Evolutionary conservation across 2,797 vertebrate genomes (phyloP), one percentile per base, ranked within the genome.

Genomic region (Telmatherina bonti): DNA sequence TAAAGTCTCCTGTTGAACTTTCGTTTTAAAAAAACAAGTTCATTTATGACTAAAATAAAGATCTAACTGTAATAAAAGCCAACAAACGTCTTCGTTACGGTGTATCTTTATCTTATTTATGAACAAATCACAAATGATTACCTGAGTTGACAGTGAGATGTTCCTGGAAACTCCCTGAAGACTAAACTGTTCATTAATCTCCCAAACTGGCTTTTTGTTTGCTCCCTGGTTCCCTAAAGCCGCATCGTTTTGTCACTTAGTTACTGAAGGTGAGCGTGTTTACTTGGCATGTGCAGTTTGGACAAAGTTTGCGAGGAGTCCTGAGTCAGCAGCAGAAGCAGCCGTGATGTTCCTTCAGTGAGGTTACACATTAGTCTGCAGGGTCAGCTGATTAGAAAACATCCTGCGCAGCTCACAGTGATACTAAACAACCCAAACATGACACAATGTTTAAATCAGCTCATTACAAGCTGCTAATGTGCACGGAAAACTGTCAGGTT

Each of bases 261-360:
- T 75, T 62, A 58, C 2, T 54, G 26, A 11, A 58, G 35, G 62
- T 38, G 38, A 33, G 38, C 43, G 15, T 64, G 64, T 65, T 60
- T 0, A 26, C 31, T 38, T 15, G 31, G 56, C 13, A 12, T 54
- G 55, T 38, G 58, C 22, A 31, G 56, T 74, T 57, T 49, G 43
- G 43, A 49, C 70, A 60, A 61, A 75, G 47, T 79, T 76, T 67
- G 30, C 56, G 11, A 26, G 35, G 24, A 26, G 12, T 20, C 13
- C 58, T 70, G 72, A 84, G 57, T 84, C 78, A 76, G 79, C 73
- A 16, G 22, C 62, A 67, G 31, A 54, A 26, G 43, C 2, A 3
- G 3, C 11, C 31, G 11, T 12, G 18, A 31, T 59, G n/a, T 61
- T 49, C 33, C 33, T 63, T 70, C 67, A 65, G 72, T 36, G 12